Conservation (phyloP, 2,113 vertebrate genomes). For the Protobothrops mucrosquamatus region DNA sequence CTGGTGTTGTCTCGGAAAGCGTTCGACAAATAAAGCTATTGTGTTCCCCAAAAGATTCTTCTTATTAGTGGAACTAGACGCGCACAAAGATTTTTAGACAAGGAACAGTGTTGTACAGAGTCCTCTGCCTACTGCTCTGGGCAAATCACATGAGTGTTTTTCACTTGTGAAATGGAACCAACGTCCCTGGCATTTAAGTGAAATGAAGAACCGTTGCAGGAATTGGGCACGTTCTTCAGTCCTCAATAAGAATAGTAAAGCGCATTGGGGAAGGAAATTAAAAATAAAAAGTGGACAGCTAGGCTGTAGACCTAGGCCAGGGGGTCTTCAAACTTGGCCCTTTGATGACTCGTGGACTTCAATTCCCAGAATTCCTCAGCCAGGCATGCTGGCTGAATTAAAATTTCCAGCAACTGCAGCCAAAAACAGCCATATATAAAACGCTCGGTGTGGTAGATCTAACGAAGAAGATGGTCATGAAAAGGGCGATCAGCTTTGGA, state of each 20-base stretch:
- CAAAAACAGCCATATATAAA: neutral
- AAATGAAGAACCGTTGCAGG: neutral
- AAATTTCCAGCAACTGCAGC: neutral
- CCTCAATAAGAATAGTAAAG: no score
- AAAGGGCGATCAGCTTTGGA: neutral
- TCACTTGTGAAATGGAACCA: neutral
- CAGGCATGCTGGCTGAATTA: neutral
- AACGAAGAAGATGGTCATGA: neutral
- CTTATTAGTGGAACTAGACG: neutral
- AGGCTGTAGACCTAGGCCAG: no score
- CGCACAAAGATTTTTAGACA: neutral
- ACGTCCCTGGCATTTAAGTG: neutral
- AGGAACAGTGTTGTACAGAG: neutral
- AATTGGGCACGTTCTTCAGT: neutral
- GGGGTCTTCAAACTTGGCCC: no score
- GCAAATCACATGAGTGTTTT: neutral
- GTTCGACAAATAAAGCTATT: neutral
- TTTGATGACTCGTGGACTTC: no score
- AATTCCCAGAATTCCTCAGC: no score
- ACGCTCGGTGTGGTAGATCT: neutral
- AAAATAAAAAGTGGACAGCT: no score
- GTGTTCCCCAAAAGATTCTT: neutral
- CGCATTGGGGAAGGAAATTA: no score
- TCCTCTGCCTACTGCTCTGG: neutral
- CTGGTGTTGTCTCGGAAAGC: neutral